Evolutionary conservation across 2,113 vertebrate genomes (phyloP).

Genomic region (Himantopus leucocephalus): DNA sequence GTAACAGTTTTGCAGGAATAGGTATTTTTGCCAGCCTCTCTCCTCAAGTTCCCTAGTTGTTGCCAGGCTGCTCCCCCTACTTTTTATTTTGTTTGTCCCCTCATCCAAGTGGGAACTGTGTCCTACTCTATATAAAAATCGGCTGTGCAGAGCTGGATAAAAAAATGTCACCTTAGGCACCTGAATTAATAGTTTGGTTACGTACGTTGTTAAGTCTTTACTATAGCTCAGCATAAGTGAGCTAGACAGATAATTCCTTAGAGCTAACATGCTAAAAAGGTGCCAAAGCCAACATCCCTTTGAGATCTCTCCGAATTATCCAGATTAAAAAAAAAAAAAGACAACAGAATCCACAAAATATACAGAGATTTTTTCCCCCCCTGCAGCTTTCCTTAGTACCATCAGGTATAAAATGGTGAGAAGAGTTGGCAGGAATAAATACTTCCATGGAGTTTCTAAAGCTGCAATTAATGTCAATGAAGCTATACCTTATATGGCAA

Average conservation of each 20-base stretch:
- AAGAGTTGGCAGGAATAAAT: conserved; percentile 72
- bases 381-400: neutral
- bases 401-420: conserved; percentile 54
- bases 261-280: conserved; percentile 66
- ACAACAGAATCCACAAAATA: neutral
- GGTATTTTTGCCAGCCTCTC: conserved; percentile 2
- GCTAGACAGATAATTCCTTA: conserved; percentile 70
- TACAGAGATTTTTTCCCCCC: neutral
- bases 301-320: conserved; percentile 60
- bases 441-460: conserved; percentile 70
- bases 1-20: neutral
- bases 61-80: neutral
- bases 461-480: conserved; percentile 78
- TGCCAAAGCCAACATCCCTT: conserved; percentile 50
- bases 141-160: conserved; percentile 46
- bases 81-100: neutral
- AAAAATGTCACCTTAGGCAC: conserved; percentile 69
- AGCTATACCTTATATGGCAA: conserved; percentile 66
- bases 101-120: neutral
- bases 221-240: conserved; percentile 69
- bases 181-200: conserved; percentile 75
- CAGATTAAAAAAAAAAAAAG: neutral
- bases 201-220: conserved; percentile 66
- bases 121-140: conserved; percentile 53
- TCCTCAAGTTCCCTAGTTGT: neutral